Percentiles rank a stretch among this genome's conserved stretches.
Evolutionary conservation across 2,888 invertebrate genomes (phyloP).

Genomic region (Troglohyphantes excavatus): DNA sequence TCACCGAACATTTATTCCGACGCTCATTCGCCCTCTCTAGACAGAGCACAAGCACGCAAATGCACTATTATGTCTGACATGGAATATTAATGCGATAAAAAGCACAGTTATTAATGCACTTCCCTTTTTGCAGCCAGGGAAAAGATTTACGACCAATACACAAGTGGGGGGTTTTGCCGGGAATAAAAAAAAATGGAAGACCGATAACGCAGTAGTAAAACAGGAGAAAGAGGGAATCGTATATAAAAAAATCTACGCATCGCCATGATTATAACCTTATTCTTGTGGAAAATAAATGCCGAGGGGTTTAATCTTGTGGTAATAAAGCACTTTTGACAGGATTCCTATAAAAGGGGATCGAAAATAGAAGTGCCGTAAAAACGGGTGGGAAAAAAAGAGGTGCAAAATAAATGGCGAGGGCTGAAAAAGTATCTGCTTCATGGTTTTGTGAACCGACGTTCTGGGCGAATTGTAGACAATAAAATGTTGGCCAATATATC

Average conservation of each 20-base stretch:
- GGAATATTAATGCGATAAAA: slow-evolving; percentile 78
- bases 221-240: slow-evolving; percentile 39
- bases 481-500: slow-evolving; percentile 77
- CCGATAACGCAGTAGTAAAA: slow-evolving; percentile 56
- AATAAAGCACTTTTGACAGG: slow-evolving; percentile 78
- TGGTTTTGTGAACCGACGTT: slow-evolving; percentile 67
- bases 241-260: slow-evolving; percentile 65
- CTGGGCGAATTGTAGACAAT: slow-evolving; percentile 75
- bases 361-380: slow-evolving; percentile 76
- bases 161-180: slow-evolving; percentile 20
- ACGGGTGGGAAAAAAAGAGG: slow-evolving; percentile 60
- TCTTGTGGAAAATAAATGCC: slow-evolving; percentile 76
- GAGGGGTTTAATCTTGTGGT: slow-evolving; percentile 77
- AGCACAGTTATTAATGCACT: slow-evolving; percentile 75
- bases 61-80: slow-evolving; percentile 66
- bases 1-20: slow-evolving; percentile 12
- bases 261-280: slow-evolving; percentile 78
- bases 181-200: slow-evolving; percentile 49
- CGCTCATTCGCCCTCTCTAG: slow-evolving; percentile 37
- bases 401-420: slow-evolving; percentile 76
- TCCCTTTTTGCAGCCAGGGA: slow-evolving; percentile 36
- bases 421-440: slow-evolving; percentile 78
- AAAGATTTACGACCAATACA: slow-evolving; percentile 74
- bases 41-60: slow-evolving; percentile 67
- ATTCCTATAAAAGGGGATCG: slow-evolving; percentile 77